Evolutionary conservation across 2,888 invertebrate genomes (phyloP).

Genomic region (Geophilus truncorum): DNA sequence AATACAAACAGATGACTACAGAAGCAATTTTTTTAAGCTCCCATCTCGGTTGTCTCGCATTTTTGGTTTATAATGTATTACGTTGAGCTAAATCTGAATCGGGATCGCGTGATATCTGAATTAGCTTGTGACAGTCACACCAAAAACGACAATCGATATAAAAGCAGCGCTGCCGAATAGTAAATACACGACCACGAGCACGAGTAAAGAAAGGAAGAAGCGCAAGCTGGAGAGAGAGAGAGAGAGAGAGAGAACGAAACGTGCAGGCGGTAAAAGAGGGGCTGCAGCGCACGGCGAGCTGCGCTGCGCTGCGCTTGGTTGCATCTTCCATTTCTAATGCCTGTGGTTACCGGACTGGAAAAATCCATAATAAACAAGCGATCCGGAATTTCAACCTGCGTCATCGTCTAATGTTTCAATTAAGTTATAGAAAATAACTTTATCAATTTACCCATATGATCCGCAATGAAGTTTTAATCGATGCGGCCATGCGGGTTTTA

Average conservation of each 20-base stretch:
- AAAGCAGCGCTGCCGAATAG: slow-evolving; percentile 13
- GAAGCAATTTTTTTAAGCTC: too few relatives aligned
- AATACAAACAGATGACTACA: neutral
- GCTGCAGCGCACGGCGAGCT: slow-evolving; percentile 12
- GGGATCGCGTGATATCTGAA: neutral
- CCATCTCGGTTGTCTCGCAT: neutral
- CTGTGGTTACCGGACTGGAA: slow-evolving; percentile 25
- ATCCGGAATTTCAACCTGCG: slow-evolving; percentile 21
- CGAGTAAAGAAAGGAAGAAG: neutral
- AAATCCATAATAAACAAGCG: slow-evolving; percentile 25
- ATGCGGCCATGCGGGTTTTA: neutral
- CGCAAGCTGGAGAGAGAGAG: neutral
- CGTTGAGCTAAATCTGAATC: neutral
- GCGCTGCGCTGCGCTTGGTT: slow-evolving; percentile 6
- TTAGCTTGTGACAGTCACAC: slow-evolving; percentile 12
- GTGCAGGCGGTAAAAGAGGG: slow-evolving; percentile 14
- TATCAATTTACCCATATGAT: neutral
- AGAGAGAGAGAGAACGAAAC: too few relatives aligned
- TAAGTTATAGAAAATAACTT: slow-evolving; percentile 21
- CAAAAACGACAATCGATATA: slow-evolving; percentile 8
- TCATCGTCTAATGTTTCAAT: slow-evolving; percentile 24
- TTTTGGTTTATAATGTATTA: too few relatives aligned
- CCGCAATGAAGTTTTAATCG: slow-evolving; percentile 9
- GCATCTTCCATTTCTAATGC: slow-evolving; percentile 21
- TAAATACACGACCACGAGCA: slow-evolving; percentile 2